phyloP scores from a whole-genome alignment of 1,140 invertebrate species.

The Linepithema humile region DNA sequence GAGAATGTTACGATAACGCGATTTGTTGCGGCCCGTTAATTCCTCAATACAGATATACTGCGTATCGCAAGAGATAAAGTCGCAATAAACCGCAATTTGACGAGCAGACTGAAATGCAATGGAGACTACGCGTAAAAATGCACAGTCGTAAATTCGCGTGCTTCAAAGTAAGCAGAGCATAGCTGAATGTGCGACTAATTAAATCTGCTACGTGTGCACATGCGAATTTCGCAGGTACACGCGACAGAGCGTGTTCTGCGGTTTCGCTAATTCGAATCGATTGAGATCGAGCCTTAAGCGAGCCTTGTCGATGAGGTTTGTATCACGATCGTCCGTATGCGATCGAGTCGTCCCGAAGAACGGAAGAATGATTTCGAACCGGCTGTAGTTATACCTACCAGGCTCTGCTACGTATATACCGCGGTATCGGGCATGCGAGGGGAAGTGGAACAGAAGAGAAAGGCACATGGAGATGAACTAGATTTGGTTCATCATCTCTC shows the following conservation, averaged over 20 bases:
- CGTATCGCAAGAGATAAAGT: neutral
- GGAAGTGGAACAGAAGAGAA: constrained; percentile 85
- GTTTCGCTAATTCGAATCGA: neutral
- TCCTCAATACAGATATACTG: neutral
- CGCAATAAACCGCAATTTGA: constrained; percentile 10
- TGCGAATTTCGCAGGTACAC: neutral
- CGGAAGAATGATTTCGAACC: constrained; percentile 75
- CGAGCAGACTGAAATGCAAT: constrained; percentile 8
- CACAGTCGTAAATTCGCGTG: neutral
- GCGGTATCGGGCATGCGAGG: constrained; percentile 48
- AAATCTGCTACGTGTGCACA: neutral
- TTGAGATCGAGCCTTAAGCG: neutral
- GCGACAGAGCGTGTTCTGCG: neutral
- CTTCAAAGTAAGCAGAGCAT: constrained; percentile 39
- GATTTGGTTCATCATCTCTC: constrained; percentile 76
- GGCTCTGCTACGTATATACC: constrained; percentile 59
- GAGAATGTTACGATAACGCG: neutral
- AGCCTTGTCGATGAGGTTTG: constrained; percentile 26
- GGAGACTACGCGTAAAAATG: no score
- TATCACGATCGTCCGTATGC: constrained; percentile 66
- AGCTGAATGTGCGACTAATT: constrained; percentile 28
- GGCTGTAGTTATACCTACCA: constrained; percentile 82
- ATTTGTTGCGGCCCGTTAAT: constrained; percentile 8
- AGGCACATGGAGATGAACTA: constrained; percentile 83
- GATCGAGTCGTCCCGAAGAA: constrained; percentile 74